These are phyloP conservation scores for Drosophila melanocephala DNA, from an alignment of 2,888 invertebrate species.

Conservation along the genomic window DNA sequence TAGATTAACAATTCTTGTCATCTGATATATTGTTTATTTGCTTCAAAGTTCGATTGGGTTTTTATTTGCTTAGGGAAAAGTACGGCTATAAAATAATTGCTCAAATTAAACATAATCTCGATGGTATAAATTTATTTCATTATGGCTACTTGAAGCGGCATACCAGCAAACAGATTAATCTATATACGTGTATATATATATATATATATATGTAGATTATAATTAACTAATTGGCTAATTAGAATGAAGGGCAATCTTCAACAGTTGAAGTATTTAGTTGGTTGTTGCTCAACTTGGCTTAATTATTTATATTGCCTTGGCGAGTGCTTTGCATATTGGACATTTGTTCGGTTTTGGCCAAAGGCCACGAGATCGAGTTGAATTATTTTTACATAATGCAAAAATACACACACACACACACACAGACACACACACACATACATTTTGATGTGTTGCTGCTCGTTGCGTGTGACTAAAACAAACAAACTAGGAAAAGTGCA, in stretches of 20 bases:
- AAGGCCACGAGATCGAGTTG: conserved; percentile 25
- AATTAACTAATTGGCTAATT: conserved; percentile 42
- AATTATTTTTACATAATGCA: conserved; percentile 58
- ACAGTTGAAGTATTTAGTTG: not conserved
- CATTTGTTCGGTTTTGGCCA: conserved; percentile 9
- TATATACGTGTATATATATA: not conserved
- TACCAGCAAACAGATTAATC: conserved; percentile 18
- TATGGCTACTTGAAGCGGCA: conserved; percentile 45
- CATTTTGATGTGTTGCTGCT: conserved; percentile 9
- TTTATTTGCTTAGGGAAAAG: not conserved
- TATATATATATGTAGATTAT: not conserved
- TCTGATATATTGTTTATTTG: not conserved
- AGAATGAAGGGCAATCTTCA: not conserved
- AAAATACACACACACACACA: not conserved
- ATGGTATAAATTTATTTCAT: conserved; percentile 35
- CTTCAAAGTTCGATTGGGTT: conserved; percentile 3
- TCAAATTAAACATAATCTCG: conserved; percentile 37
- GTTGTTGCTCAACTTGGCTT: conserved; percentile 4
- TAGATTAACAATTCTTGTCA: not conserved
- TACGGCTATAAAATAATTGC: conserved; percentile 18
- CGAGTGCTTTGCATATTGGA: conserved; percentile 18
- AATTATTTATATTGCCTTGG: conserved; percentile 1
- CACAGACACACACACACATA: not conserved
- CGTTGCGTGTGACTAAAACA: conserved; percentile 25
- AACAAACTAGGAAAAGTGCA: conserved; percentile 54